Conservation (phyloP, 2,113 vertebrate genomes). For the Phyllostomus discolor region DNA sequence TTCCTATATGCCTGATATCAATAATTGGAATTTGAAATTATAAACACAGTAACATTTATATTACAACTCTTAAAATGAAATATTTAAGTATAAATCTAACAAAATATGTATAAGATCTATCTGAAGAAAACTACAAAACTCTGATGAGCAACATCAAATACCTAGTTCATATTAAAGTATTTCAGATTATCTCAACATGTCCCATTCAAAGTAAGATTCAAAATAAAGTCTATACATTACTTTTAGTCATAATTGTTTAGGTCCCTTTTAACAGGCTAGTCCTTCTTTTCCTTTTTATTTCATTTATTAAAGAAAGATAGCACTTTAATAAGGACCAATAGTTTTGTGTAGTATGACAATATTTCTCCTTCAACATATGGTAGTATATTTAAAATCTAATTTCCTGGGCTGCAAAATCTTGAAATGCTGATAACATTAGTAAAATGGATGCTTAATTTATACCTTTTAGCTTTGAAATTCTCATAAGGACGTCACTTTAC, state of each 20-base stretch:
- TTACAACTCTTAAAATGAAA: neutral
- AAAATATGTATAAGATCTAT: neutral
- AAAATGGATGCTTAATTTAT: neutral
- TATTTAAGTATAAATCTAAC: neutral
- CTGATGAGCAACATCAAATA: neutral
- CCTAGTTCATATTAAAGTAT: neutral
- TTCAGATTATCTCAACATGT: neutral
- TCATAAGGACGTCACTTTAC: neutral
- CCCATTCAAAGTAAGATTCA: neutral
- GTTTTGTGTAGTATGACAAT: neutral
- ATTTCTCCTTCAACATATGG: neutral
- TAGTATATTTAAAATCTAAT: neutral
- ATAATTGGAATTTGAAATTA: neutral
- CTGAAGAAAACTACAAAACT: neutral
- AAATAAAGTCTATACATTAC: neutral
- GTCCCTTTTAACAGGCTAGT: neutral
- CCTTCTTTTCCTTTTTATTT: neutral
- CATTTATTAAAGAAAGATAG: neutral
- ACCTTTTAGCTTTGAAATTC: neutral
- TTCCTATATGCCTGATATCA: neutral
- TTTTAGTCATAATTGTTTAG: neutral
- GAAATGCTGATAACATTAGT: neutral
- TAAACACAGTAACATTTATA: neutral
- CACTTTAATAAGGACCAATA: neutral
- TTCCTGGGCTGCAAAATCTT: neutral